Evolutionary conservation across 2,888 invertebrate species (phyloP).

Genomic region (Plebejus melissa): DNA sequence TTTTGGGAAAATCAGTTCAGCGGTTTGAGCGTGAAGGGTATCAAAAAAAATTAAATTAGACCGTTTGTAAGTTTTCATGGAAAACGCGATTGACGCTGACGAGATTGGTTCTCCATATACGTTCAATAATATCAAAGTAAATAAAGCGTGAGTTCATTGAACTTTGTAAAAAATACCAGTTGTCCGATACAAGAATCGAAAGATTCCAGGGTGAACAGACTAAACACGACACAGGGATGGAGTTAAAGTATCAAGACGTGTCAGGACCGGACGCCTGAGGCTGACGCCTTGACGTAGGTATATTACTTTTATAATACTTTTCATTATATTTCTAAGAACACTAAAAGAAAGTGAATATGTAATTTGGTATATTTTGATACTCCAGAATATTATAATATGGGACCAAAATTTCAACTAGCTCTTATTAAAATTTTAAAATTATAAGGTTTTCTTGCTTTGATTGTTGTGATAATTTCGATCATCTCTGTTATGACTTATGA

Average conservation of each 20-base stretch:
- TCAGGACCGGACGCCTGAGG: neutral
- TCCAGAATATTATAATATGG: too few relatives aligned
- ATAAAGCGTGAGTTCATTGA: neutral
- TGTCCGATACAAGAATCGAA: neutral
- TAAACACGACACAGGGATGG: neutral
- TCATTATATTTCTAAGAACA: neutral
- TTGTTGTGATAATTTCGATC: too few relatives aligned
- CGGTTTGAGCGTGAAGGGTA: neutral
- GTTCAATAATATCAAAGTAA: neutral
- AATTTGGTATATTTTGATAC: neutral
- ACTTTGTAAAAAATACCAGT: neutral
- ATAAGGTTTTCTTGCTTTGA: too few relatives aligned
- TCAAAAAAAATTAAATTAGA: neutral
- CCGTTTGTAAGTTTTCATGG: neutral
- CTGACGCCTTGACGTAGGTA: neutral
- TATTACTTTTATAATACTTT: neutral
- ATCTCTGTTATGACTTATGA: too few relatives aligned
- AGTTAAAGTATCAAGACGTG: slow-evolving; percentile 1
- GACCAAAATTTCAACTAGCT: too few relatives aligned
- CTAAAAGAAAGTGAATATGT: neutral
- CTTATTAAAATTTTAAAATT: too few relatives aligned
- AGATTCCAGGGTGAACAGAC: neutral
- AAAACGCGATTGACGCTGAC: too few relatives aligned
- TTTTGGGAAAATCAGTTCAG: too few relatives aligned
- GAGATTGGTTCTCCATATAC: too few relatives aligned